A percentile compares a stretch with the other conserved stretches of the same genome.
Evolutionary conservation across 2,797 vertebrate genomes (phyloP).

Genomic region (Enteromius treurensis): DNA sequence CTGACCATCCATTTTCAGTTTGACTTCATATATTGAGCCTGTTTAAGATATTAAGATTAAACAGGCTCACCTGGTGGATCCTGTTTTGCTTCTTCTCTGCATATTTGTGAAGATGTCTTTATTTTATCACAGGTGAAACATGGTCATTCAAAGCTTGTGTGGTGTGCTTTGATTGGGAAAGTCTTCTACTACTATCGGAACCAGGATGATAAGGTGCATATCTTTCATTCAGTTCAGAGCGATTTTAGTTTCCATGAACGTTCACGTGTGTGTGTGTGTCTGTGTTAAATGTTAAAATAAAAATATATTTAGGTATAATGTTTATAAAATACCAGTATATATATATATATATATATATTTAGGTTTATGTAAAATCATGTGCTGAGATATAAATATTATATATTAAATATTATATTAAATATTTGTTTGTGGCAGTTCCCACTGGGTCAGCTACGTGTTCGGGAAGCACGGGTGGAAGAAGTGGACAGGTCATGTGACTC

Average conservation of each 20-base stretch:
- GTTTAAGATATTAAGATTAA: not conserved
- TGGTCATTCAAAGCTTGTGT: conserved; percentile 94
- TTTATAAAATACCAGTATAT: too few species aligned
- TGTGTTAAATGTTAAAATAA: not conserved
- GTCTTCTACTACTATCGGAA: conserved; percentile 93
- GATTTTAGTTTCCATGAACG: not conserved
- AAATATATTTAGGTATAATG: not conserved
- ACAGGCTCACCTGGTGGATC: not conserved
- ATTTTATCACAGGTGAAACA: conserved; percentile 88
- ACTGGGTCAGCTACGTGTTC: conserved; percentile 85
- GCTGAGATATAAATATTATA: not conserved
- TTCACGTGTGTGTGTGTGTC: not conserved
- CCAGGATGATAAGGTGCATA: conserved; percentile 90
- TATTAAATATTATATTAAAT: too few species aligned
- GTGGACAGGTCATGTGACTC: conserved; percentile 95
- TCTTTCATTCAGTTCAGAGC: not conserved
- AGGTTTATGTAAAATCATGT: not conserved
- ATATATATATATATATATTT: not conserved
- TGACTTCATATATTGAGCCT: not conserved
- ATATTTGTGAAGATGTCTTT: not conserved
- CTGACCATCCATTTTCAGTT: not conserved
- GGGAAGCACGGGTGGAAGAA: conserved; percentile 85
- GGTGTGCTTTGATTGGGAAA: conserved; percentile 89
- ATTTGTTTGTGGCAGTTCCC: conserved; percentile 76
- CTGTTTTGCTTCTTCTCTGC: not conserved